Base-by-base conservation (phyloP, 2,888 invertebrate genomes). In the Melinaea marsaeus region DNA sequence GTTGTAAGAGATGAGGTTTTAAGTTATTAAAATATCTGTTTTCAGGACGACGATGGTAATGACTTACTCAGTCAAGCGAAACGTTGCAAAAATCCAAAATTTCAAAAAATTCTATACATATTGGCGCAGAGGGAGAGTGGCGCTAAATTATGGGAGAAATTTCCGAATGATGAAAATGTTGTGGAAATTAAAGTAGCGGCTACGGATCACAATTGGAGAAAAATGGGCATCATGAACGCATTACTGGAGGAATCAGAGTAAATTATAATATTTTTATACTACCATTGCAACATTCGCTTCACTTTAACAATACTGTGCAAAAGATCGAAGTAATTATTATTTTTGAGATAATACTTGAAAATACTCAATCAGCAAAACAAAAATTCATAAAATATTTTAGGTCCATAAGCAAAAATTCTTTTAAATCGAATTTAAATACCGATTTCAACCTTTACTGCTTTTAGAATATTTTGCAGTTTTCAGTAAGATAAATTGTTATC, bases 101-200 rank as follows among this genome's bases (percentile, higher is more conserved):
- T 95, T 76, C 88, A 90, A 67, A 93, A 93, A 80, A 94, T 95
- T 66, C 80, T 94, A 0, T 89, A 91, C 72, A 85, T 95, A 48
- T 76, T 95, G 55, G 88, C 92, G 22, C 78, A 86, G 55, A 90
- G 94, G 6, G 94, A 93, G 45, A 85, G 81, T 61, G 85, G 92
- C 32, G 90, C 93, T 0, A 91, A 91, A 61, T 82, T 94, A 0
- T 92, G 92, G 80, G 87, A 88, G 66, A 90, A 87, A 72, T 94
- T 90, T 72, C 93, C 93, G 0, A 85, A 88, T 3, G 87, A 92
- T 0, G 75, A 92, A 37, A 88, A 86, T 46, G 77, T 93, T 51
- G 83, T 94, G 58, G 94, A 94, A 59, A 85, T 95, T 13, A 93
- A 93, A 74, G 92, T 95, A 46, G 84, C 94, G 0, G 94, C 94